A percentile compares a stretch with the other conserved stretches of the same genome.
phyloP scores from a whole-genome alignment of 1,140 invertebrate species.

The Eufriesea mexicana region DNA sequence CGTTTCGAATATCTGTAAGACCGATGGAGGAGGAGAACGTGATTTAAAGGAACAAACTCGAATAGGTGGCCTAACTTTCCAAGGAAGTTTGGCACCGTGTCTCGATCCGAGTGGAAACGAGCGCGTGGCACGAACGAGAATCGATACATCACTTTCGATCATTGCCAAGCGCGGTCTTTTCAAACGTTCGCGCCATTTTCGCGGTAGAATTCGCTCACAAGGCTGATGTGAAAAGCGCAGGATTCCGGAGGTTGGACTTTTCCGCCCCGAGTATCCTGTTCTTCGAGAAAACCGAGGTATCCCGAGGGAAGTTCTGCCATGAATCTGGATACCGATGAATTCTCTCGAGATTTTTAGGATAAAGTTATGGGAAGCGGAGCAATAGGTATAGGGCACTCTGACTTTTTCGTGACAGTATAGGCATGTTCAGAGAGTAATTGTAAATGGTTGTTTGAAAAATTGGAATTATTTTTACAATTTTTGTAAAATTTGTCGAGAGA shows the following conservation, averaged over 20 bases:
- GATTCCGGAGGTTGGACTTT: conserved; percentile 13
- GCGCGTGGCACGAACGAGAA: conserved; percentile 29
- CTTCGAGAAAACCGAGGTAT: not conserved
- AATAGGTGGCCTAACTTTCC: too few species aligned
- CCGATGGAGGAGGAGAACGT: not conserved
- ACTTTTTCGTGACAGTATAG: too few species aligned
- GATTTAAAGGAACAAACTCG: not conserved
- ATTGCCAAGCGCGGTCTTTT: conserved; percentile 46
- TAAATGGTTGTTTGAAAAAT: too few species aligned
- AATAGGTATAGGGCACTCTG: too few species aligned
- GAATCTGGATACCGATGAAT: not conserved
- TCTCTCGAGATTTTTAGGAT: conserved; percentile 18
- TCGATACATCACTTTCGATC: conserved; percentile 73
- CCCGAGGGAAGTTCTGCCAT: conserved; percentile 23
- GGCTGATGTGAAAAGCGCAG: not conserved
- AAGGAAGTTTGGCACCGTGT: not conserved
- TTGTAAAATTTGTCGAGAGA: too few species aligned
- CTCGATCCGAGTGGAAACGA: not conserved
- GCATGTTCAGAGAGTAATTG: too few species aligned
- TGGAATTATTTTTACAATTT: too few species aligned
- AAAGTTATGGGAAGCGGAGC: too few species aligned
- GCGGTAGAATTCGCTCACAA: conserved; percentile 33
- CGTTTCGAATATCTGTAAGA: conserved; percentile 11
- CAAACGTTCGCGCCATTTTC: conserved; percentile 27
- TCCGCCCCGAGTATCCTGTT: not conserved